Evolutionary conservation across 2,113 vertebrate species (phyloP).

Genomic region (Otocyon megalotis): DNA sequence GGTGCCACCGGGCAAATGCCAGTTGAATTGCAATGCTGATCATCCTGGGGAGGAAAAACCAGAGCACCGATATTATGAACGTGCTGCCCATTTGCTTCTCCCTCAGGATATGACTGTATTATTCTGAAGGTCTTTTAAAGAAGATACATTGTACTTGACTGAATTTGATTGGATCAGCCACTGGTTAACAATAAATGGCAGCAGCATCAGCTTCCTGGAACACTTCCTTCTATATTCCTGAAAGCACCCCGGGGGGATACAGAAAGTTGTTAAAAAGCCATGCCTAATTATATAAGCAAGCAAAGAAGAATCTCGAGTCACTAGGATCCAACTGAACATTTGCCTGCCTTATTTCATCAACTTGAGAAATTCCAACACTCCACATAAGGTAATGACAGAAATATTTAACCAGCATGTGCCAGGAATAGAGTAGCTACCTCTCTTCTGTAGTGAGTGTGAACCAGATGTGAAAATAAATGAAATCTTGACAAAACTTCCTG

Average conservation of each 20-base stretch:
- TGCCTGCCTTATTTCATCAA: not conserved
- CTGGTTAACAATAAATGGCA: not conserved
- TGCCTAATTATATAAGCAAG: not conserved
- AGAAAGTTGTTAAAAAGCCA: conserved; percentile 2
- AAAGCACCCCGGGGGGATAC: not conserved
- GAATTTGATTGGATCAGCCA: conserved; percentile 49
- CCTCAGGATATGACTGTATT: not conserved
- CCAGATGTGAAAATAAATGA: conserved; percentile 36
- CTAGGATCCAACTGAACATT: not conserved
- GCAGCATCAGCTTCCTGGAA: not conserved
- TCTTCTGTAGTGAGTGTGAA: not conserved
- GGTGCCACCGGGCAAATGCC: not conserved
- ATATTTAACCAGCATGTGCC: not conserved
- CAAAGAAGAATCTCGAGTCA: not conserved
- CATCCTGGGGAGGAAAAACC: not conserved
- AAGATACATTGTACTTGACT: not conserved
- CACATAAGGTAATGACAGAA: not conserved
- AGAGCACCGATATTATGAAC: not conserved
- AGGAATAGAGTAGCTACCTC: not conserved
- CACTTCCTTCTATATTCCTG: not conserved
- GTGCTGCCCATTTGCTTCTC: not conserved
- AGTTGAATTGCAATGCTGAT: not conserved
- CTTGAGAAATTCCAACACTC: conserved; percentile 24
- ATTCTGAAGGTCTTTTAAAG: conserved; percentile 49
- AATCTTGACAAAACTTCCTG: conserved; percentile 40